phyloP scores from a whole-genome alignment of 2,797 vertebrate genomes.

The Aphelocoma californica region DNA sequence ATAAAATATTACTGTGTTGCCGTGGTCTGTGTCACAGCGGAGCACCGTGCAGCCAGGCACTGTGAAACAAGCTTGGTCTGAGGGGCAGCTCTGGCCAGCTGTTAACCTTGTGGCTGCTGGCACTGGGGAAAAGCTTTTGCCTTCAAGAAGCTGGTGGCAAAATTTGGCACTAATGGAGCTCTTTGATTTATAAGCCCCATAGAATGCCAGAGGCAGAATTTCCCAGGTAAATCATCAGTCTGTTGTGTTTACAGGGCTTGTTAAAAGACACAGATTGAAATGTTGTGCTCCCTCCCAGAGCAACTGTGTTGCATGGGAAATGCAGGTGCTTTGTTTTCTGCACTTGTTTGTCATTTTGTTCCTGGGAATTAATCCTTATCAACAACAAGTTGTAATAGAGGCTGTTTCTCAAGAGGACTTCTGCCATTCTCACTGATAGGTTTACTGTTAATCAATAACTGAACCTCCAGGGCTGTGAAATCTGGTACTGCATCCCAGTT shows the following conservation, averaged over 20 bases:
- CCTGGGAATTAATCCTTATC: slow-evolving; percentile 19
- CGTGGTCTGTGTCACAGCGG: background rate
- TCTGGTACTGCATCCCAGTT: slow-evolving; percentile 4
- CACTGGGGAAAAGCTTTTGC: background rate
- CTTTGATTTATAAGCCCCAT: background rate
- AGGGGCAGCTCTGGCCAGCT: background rate
- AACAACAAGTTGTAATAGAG: background rate
- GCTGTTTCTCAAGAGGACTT: background rate
- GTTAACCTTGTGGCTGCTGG: background rate
- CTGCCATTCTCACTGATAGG: background rate
- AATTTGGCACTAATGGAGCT: background rate
- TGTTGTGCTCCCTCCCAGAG: background rate
- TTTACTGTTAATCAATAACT: slow-evolving; percentile 48
- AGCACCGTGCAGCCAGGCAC: background rate
- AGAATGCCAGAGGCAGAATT: background rate
- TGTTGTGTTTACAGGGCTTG: background rate
- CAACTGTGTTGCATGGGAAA: background rate
- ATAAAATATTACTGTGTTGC: slow-evolving; percentile 16
- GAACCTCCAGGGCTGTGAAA: background rate
- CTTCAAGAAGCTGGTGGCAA: background rate
- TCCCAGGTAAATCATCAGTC: background rate
- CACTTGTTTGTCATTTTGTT: background rate
- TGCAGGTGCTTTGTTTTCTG: background rate
- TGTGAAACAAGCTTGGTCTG: background rate
- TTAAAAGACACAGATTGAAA: background rate